Conservation (phyloP, 2,888 invertebrate species). For the Crematogaster levior region DNA sequence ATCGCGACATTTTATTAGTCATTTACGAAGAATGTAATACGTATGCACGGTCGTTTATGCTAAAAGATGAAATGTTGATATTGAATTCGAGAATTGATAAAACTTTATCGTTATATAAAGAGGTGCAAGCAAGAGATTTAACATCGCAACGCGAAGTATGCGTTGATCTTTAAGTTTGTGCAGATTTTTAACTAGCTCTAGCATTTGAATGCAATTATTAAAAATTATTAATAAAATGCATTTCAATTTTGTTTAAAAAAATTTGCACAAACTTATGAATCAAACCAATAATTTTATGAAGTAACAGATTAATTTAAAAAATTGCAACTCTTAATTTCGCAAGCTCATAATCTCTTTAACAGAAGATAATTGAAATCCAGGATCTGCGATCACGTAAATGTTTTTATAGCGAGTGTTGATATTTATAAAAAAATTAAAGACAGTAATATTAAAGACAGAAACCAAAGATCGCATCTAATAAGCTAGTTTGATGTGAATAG, state of each 20-base stretch:
- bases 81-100: neutral
- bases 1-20: conserved; percentile 6
- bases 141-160: neutral
- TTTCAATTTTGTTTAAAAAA: no score
- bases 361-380: neutral
- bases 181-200: no score
- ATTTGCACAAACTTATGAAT: no score
- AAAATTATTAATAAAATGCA: no score
- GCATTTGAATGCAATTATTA: no score
- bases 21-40: neutral
- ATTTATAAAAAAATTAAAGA: conserved; percentile 21
- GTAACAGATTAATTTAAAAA: neutral
- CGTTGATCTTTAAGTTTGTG: no score
- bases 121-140: neutral
- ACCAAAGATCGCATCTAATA: conserved; percentile 64
- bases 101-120: neutral
- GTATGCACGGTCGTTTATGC: neutral
- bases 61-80: neutral
- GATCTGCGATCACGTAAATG: neutral
- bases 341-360: conserved; percentile 1
- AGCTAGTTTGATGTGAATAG: conserved; percentile 28
- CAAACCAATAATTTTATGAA: conserved; percentile 14
- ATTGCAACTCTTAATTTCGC: neutral
- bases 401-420: conserved; percentile 17
- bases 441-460: conserved; percentile 34